Base-by-base conservation (phyloP, 2,888 invertebrate genomes). In the Pediacus dermestoides region DNA sequence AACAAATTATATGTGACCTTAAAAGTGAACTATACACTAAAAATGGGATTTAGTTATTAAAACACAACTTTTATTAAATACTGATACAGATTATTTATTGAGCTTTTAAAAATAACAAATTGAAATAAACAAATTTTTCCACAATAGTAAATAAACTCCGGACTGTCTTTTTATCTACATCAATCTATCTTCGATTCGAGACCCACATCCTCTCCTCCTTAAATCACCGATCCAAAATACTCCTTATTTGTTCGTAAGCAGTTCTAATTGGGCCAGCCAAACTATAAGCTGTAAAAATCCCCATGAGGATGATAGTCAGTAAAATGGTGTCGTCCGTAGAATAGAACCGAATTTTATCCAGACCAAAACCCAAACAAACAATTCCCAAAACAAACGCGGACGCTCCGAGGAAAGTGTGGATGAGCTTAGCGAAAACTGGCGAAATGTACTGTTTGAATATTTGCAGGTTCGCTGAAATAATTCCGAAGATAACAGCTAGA, bases 311-410 rank as follows among this genome's bases (percentile, higher is more conserved):
- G 13, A 48, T 39, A 4, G 53, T 28, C 7, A 41, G 39, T 11
- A 39, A 38, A 21, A 34, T 44, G 2, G 49, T 50, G 8, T 35
- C 23, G n/a, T 23, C 12, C 3, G 32, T 22, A 10, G 37, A 11
- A 8, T 7, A 26, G 7, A 11, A n/a, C 7, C 4, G 6, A 8
- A 30, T 7, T 11, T 7, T 30, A 7, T 36, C 6, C 9, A 55
- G 25, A 11, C 52, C 53, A 15, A 35, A 52, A 7, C 52, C 42
- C 16, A 55, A 31, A 18, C 44, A 9, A 3, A 47, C 38, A n/a
- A 47, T 31, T 12, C 52, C 55, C 9, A 52, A 16, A 11, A 46
- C n/a, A 26, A 48, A 55, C 1, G 50, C 40, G 16, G 31, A 15
- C 1, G 48, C 32, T 1, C 53, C 52, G 6, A 53, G 7, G 6